phyloP scores from a whole-genome alignment of 2,113 vertebrate species.

The Aptenodytes patagonicus region DNA sequence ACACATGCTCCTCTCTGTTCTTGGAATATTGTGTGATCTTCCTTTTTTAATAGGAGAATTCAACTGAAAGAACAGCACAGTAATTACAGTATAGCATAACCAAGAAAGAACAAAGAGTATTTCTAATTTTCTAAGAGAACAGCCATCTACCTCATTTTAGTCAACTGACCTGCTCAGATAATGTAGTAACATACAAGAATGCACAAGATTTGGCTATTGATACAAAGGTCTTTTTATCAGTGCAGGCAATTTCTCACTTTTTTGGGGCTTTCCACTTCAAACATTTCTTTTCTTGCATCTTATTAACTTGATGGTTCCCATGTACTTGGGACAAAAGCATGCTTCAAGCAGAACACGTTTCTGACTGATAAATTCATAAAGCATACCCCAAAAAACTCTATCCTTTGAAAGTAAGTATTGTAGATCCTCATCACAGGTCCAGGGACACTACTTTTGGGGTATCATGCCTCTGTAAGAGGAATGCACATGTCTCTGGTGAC shows the following conservation, averaged over 20 bases:
- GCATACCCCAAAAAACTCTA: background rate
- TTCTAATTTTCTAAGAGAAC: background rate
- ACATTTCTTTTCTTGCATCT: background rate
- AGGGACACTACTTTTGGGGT: background rate
- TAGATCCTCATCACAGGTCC: background rate
- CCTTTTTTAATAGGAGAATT: background rate
- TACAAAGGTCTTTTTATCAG: background rate
- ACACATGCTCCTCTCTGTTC: background rate
- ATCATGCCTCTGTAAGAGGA: background rate
- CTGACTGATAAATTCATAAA: background rate
- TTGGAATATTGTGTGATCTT: background rate
- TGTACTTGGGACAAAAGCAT: background rate
- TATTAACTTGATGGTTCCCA: background rate
- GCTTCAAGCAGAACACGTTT: background rate
- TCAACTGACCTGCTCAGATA: background rate
- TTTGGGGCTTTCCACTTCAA: background rate
- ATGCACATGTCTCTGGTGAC: background rate
- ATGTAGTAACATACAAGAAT: background rate
- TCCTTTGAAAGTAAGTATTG: background rate
- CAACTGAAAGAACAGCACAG: background rate
- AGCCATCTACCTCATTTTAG: background rate
- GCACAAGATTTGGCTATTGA: background rate
- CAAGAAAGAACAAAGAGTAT: background rate
- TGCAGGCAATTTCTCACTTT: background rate
- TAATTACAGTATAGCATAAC: background rate